A percentile compares a stretch with the other conserved stretches of the same genome.
Evolutionary conservation across 2,888 invertebrate genomes (phyloP).

Genomic region (Pharmacophagus antenor): DNA sequence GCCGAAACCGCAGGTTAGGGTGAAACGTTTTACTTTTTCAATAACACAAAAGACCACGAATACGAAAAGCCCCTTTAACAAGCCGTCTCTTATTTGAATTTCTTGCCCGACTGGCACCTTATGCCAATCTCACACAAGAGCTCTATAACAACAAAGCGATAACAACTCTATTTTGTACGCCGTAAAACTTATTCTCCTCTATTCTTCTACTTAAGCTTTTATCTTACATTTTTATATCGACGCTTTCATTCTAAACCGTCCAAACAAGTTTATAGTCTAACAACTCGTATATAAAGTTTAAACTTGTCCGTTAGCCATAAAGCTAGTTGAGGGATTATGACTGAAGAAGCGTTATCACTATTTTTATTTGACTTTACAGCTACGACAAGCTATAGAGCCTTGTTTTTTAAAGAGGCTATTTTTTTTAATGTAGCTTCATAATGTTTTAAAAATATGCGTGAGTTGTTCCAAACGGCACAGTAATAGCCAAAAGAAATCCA

Average conservation of each 20-base stretch:
- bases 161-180: conserved; percentile 38
- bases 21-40: conserved; percentile 15
- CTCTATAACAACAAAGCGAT: conserved; percentile 36
- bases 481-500: not conserved
- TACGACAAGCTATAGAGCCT: conserved; percentile 14
- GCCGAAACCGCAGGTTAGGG: conserved; percentile 7
- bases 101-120: conserved; percentile 47
- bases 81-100: conserved; percentile 56
- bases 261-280: conserved; percentile 27
- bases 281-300: conserved; percentile 13
- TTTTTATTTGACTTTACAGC: conserved; percentile 30
- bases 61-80: conserved; percentile 46
- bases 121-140: conserved; percentile 37
- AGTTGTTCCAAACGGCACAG: not conserved
- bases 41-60: conserved; percentile 28
- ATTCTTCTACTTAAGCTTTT: conserved; percentile 27
- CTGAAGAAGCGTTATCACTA: conserved; percentile 31
- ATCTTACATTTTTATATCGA: conserved; percentile 19
- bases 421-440: not conserved
- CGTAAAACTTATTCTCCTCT: conserved; percentile 26
- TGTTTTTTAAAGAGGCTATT: conserved; percentile 20
- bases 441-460: not conserved
- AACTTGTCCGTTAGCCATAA: conserved; percentile 18
- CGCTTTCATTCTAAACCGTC: conserved; percentile 9
- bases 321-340: conserved; percentile 30